Conservation (phyloP, 2,797 vertebrate genomes). For the Silurus aristotelis region DNA sequence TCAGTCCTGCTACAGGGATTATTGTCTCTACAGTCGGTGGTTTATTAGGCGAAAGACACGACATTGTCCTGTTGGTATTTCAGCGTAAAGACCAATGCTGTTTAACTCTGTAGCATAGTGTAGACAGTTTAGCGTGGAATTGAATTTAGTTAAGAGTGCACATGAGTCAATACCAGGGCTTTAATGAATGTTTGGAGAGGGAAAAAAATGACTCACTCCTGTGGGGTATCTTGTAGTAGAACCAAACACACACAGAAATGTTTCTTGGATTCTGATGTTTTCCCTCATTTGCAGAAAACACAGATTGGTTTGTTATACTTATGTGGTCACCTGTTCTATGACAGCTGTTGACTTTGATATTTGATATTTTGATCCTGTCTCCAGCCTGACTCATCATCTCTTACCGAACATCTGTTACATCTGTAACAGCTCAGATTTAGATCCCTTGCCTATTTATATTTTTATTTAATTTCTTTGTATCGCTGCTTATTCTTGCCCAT, state of each 20-base stretch:
- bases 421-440: neutral
- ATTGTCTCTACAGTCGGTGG: conserved; percentile 80
- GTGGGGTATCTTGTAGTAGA: neutral
- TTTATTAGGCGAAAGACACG: conserved; percentile 81
- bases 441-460: neutral
- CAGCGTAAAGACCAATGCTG: conserved; percentile 61
- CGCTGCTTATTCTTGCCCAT: neutral
- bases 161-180: conserved; percentile 54
- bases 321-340: neutral
- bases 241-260: neutral
- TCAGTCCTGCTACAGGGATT: conserved; percentile 81
- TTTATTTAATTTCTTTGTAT: neutral
- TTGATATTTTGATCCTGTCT: neutral
- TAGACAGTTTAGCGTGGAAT: conserved; percentile 65
- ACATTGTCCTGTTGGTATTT: conserved; percentile 63
- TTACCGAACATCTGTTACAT: neutral
- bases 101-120: conserved; percentile 66
- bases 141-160: conserved; percentile 53
- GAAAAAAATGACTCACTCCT: conserved; percentile 32
- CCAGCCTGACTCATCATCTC: neutral
- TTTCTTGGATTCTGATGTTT: neutral
- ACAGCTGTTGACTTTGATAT: too few species aligned
- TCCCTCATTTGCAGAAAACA: too few species aligned
- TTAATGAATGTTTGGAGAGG: conserved; percentile 47
- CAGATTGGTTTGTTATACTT: neutral